These are phyloP conservation scores for Caenorhabditis elegans DNA, from an alignment of 1,140 invertebrate genomes.

Conservation along the genomic window WBcel235 BX284602.5:13011001-13011500, in stretches of 20 bases:
- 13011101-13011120: slow-evolving; percentile 36
- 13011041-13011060: slow-evolving; percentile 50
- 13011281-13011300: slow-evolving; percentile 41
- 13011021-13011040: slow-evolving; percentile 48
- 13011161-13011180: slow-evolving; percentile 41
- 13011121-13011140: slow-evolving; percentile 2
- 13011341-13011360: slow-evolving; percentile 36
- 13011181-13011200: neutral
- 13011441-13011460: too few species aligned
- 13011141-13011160: slow-evolving; percentile 26
- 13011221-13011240: slow-evolving; percentile 39
- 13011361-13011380: slow-evolving; percentile 27
- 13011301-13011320: slow-evolving; percentile 43
- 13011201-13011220: neutral
- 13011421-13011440: too few species aligned
- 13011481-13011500: too few species aligned
- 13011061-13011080: slow-evolving; percentile 45
- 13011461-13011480: too few species aligned
- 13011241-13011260: slow-evolving; percentile 40
- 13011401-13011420: too few species aligned
- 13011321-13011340: slow-evolving; percentile 43
- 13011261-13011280: slow-evolving; percentile 29
- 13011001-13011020: slow-evolving; percentile 48
- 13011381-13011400: slow-evolving; percentile 27
- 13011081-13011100: slow-evolving; percentile 44